Evolutionary conservation across 2,113 vertebrate species (phyloP), one percentile per base, ranked within the genome.

Genomic region (Anhinga anhinga): DNA sequence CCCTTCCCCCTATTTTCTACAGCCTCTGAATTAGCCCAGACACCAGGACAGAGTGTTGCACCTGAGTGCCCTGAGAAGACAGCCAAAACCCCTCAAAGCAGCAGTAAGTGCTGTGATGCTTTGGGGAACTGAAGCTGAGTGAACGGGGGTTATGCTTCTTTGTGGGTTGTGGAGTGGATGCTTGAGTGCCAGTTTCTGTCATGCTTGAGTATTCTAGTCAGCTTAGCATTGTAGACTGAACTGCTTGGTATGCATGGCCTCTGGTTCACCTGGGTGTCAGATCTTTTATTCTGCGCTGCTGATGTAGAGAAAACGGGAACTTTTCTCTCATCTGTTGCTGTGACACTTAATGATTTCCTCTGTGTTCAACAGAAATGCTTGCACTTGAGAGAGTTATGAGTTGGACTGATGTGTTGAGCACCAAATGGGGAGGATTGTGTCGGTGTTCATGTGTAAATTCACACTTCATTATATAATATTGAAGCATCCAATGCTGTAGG

Each of bases 1-100:
- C 23, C 25, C 11, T 80, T 78, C 7, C 3, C 18, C 22, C 29
- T 30, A 0, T 90, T 50, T 96, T 53, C 90, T 94, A 21, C 83
- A 99, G 99, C 99, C 14, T 98, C 98, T 63, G 98, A 99, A 96
- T 97, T 99, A 98, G 99, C 99, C 50, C 98, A 98, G 55, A 99
- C 98, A 16, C 98, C 99, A 13, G 98, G 97, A 67, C 98, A 98
- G 96, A 98, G 66, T 36, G 98, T 98, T 67, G 97, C 84, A 18
- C 90, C 98, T 58, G 89, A 96, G 65, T 72, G 80, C 44, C 80
- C 96, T 73, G 97, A 98, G 82, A 98, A 98, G 82, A 96, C 85
- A 25, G 76, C 69, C 66, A 98, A 98, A 79, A 96, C 98, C 22
- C 97, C 98, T 77, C 95, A 98, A 67, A 97, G 95, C 73, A 98